Evolutionary conservation across 53 echinoderm and acorn worm species (phyloP).

Genomic region (Echinarachnius parma): DNA sequence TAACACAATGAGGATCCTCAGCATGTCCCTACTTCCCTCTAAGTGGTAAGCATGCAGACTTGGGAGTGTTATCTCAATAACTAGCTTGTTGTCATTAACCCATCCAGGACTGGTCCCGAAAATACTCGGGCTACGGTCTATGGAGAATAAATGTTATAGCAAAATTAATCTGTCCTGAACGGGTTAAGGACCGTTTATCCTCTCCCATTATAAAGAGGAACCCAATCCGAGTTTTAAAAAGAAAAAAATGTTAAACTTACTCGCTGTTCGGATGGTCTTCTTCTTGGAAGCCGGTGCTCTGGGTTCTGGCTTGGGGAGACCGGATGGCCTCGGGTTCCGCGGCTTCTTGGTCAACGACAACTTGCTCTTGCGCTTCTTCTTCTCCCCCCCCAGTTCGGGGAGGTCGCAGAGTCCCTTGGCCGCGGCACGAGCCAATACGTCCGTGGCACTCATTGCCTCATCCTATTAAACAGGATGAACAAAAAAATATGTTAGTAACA

Average conservation of each 20-base stretch:
- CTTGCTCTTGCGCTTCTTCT: slow-evolving; percentile 52
- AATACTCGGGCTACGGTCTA: too few relatives aligned
- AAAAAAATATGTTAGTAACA: too few relatives aligned
- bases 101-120: too few relatives aligned
- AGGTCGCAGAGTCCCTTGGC: slow-evolving; percentile 91
- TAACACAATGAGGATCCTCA: too few relatives aligned
- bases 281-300: slow-evolving; percentile 49
- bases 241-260: slow-evolving; percentile 43
- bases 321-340: slow-evolving; percentile 3
- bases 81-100: too few relatives aligned
- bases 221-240: not conserved
- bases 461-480: slow-evolving; percentile 42
- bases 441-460: slow-evolving; percentile 89
- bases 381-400: slow-evolving; percentile 48
- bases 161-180: too few relatives aligned
- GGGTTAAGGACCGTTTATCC: too few relatives aligned
- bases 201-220: too few relatives aligned
- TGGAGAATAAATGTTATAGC: too few relatives aligned
- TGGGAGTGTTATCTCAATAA: too few relatives aligned
- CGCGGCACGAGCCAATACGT: slow-evolving; percentile 87
- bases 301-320: slow-evolving; percentile 46
- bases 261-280: slow-evolving; percentile 80
- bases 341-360: slow-evolving; percentile 41
- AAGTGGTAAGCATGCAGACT: too few relatives aligned
- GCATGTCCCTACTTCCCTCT: too few relatives aligned